Evolutionary conservation across 2,797 vertebrate genomes (phyloP).

Genomic region (Oceanodroma leucorhoa): DNA sequence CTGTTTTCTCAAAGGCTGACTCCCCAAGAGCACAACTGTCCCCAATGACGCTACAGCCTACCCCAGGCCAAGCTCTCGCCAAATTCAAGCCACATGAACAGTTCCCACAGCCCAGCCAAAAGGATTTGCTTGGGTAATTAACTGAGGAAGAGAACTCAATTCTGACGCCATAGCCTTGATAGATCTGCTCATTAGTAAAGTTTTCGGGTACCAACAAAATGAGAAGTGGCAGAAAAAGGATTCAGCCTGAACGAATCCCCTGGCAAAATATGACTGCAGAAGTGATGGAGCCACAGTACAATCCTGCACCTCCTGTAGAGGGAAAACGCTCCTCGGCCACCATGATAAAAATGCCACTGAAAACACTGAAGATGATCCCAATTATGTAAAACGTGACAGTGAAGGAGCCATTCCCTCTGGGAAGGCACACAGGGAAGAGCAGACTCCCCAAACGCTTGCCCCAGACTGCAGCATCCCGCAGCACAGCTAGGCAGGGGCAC

Average conservation of each 20-base stretch:
- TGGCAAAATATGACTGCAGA: background rate
- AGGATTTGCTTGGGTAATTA: background rate
- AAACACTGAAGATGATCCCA: background rate
- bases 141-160: background rate
- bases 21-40: background rate
- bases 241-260: accelerated
- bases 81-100: accelerated
- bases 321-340: accelerated
- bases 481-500: background rate
- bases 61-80: background rate
- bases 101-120: background rate
- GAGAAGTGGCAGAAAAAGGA: background rate
- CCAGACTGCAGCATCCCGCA: accelerated
- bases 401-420: background rate
- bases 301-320: background rate
- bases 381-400: accelerated
- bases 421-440: background rate
- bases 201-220: background rate
- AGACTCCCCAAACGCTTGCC: accelerated
- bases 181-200: background rate
- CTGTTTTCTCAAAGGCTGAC: background rate
- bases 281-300: background rate
- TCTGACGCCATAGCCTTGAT: background rate
- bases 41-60: background rate
- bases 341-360: accelerated